A percentile compares a stretch with the other conserved stretches of the same genome.
These are phyloP conservation scores for Ormyrus rosae DNA, from an alignment of 2,888 invertebrate genomes.

Conservation along the genomic window DNA sequence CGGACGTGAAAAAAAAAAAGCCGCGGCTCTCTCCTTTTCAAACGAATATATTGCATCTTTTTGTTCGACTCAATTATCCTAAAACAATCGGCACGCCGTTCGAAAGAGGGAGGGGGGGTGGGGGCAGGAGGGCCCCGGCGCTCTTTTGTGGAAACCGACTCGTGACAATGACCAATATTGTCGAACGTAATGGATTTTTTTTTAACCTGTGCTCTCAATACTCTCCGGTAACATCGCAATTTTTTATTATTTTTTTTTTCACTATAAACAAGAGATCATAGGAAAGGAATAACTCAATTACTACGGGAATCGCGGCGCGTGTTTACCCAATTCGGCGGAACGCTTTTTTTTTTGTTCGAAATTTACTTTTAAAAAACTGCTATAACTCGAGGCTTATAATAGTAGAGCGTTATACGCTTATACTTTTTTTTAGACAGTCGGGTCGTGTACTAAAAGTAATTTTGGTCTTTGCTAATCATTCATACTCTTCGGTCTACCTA, in stretches of 20 bases:
- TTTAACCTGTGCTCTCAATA: neutral
- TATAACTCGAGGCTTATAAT: too few species aligned
- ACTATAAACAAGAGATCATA: slow-evolving; percentile 37
- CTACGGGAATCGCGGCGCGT: neutral
- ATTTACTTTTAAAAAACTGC: too few species aligned
- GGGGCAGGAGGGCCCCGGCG: too few species aligned
- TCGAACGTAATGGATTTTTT: slow-evolving; percentile 18
- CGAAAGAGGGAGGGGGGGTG: neutral
- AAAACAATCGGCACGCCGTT: neutral
- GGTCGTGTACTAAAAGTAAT: too few species aligned
- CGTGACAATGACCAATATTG: slow-evolving; percentile 13
- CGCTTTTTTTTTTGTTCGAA: too few species aligned
- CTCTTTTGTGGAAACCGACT: neutral
- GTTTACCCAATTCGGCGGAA: too few species aligned
- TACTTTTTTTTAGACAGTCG: too few species aligned
- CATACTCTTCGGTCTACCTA: too few species aligned
- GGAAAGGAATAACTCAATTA: slow-evolving; percentile 10
- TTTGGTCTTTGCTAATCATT: too few species aligned
- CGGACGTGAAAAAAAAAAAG: neutral
- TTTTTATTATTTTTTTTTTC: neutral
- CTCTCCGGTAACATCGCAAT: neutral
- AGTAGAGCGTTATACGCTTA: too few species aligned
- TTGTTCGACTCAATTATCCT: neutral
- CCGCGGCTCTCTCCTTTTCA: neutral
- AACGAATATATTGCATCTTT: too few species aligned